A percentile compares a stretch with the other conserved stretches of the same genome.
phyloP scores from a whole-genome alignment of 2,888 invertebrate species.

The Crossocerus cetratus region DNA sequence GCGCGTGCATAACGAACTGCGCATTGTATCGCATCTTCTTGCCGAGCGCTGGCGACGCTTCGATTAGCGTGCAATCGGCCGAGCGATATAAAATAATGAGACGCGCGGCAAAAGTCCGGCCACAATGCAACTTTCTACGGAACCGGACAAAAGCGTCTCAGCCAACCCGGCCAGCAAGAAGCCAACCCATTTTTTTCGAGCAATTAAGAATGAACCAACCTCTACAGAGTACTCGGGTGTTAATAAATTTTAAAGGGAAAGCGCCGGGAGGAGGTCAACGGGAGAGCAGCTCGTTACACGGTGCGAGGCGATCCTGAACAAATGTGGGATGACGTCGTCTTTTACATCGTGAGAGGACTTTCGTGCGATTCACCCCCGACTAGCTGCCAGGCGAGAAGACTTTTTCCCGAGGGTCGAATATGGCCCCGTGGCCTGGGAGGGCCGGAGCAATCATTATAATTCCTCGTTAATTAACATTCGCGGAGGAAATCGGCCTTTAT shows the following conservation, averaged over 20 bases:
- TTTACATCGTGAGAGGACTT: neutral
- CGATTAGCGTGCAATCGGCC: slow-evolving; percentile 39
- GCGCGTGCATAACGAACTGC: slow-evolving; percentile 54
- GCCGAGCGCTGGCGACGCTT: slow-evolving; percentile 28
- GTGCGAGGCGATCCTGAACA: neutral
- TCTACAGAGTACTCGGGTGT: neutral
- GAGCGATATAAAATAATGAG: slow-evolving; percentile 20
- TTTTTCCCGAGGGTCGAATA: neutral
- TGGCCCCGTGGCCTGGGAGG: neutral
- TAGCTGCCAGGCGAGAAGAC: too few species aligned
- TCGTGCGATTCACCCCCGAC: too few species aligned
- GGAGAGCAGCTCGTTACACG: neutral
- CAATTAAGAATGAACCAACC: slow-evolving; percentile 10
- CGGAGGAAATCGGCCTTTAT: slow-evolving; percentile 29
- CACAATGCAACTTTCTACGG: too few species aligned
- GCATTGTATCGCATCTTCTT: slow-evolving; percentile 41
- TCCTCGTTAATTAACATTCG: slow-evolving; percentile 54
- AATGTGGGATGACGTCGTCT: neutral
- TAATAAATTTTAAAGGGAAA: slow-evolving; percentile 4
- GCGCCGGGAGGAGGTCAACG: neutral
- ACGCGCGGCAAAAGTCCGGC: slow-evolving; percentile 8
- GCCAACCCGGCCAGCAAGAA: neutral
- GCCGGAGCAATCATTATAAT: slow-evolving; percentile 31
- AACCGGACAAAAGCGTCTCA: slow-evolving; percentile 8
- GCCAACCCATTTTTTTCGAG: neutral